Percentiles rank a stretch among this genome's conserved stretches.
phyloP scores from a whole-genome alignment of 1,140 invertebrate genomes.

The Plodia interpunctella region DNA sequence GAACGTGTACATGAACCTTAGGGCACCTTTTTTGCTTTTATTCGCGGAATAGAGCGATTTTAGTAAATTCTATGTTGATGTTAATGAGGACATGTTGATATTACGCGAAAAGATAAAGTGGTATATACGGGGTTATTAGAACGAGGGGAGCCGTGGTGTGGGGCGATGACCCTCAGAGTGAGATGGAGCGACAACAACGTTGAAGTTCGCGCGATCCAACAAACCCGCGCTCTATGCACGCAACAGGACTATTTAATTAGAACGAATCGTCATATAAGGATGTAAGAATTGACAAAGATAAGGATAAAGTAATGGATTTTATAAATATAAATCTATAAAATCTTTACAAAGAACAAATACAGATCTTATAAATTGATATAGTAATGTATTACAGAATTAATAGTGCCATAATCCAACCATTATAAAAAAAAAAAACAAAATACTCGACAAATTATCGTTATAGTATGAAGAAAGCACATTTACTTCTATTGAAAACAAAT shows the following conservation, averaged over 20 bases:
- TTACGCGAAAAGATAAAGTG: constrained; percentile 40
- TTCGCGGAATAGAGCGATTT: constrained; percentile 20
- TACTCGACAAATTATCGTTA: no score
- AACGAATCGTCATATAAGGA: no score
- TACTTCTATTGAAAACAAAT: no score
- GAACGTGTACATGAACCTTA: constrained; percentile 52
- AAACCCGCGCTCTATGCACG: constrained; percentile 1
- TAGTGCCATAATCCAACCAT: no score
- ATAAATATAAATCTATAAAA: no score
- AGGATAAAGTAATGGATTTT: no score
- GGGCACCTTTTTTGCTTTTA: constrained; percentile 33
- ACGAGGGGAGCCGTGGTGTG: constrained; percentile 59
- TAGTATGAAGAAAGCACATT: no score
- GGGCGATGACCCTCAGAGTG: constrained; percentile 70
- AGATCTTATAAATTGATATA: no score
- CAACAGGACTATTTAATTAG: not conserved
- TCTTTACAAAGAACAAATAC: no score
- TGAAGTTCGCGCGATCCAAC: constrained; percentile 62
- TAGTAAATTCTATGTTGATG: not conserved
- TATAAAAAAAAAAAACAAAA: no score
- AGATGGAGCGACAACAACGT: constrained; percentile 70
- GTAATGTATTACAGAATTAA: no score
- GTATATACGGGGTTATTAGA: constrained; percentile 69
- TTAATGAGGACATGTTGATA: constrained; percentile 16
- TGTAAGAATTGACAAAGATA: no score